Conservation (phyloP, 2,113 vertebrate species). For the Oryzias curvinotus region DNA sequence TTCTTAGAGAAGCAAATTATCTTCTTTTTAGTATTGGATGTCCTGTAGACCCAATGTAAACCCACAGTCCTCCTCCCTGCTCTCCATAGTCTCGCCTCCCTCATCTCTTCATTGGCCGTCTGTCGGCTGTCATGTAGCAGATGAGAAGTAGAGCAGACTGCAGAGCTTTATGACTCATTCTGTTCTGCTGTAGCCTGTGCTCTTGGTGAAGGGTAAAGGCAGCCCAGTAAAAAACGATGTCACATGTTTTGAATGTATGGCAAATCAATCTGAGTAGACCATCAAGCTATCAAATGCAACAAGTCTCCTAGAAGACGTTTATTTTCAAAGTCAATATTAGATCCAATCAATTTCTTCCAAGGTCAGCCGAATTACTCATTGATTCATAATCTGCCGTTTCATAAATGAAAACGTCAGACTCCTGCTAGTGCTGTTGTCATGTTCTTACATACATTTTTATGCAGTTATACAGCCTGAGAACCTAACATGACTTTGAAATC, state of each 20-base stretch:
- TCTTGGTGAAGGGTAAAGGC: not conserved
- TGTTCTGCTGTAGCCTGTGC: slow-evolving; percentile 25
- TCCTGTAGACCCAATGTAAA: not conserved
- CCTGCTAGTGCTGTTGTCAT: not conserved
- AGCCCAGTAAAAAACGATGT: too few species aligned
- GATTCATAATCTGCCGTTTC: not conserved
- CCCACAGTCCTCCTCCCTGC: not conserved
- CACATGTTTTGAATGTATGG: too few species aligned
- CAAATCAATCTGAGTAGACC: too few species aligned
- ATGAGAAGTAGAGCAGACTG: slow-evolving; percentile 43
- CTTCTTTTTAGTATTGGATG: slow-evolving; percentile 19
- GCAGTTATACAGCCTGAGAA: not conserved
- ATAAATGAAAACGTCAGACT: not conserved
- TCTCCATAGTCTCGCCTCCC: slow-evolving; percentile 15
- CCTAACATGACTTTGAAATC: slow-evolving; percentile 3
- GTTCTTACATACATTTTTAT: not conserved
- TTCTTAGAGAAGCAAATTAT: slow-evolving; percentile 13
- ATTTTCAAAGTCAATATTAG: too few species aligned
- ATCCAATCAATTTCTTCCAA: too few species aligned
- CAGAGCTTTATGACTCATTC: slow-evolving; percentile 59
- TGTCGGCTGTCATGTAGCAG: slow-evolving; percentile 24
- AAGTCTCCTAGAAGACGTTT: too few species aligned
- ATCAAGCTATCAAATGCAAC: too few species aligned
- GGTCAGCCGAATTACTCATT: too few species aligned
- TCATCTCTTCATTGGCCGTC: slow-evolving; percentile 39